Evolutionary conservation across 2,113 vertebrate genomes (phyloP).

Genomic region (Montifringilla adamsi): DNA sequence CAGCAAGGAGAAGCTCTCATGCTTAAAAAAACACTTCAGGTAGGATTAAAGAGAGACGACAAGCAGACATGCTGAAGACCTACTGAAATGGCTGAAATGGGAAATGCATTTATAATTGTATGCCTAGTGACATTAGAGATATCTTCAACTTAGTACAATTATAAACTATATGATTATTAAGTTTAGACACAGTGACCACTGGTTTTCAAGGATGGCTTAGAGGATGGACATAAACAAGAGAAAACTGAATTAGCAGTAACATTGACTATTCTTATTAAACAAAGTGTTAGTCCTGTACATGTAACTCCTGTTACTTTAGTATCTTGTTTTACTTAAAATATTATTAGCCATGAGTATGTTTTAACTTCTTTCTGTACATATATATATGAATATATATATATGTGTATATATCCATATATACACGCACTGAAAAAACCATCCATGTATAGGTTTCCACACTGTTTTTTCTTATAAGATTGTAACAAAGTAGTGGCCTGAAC

Average conservation of each 20-base stretch:
- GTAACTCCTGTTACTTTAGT: neutral
- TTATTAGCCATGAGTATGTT: neutral
- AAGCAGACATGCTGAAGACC: neutral
- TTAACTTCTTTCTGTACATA: neutral
- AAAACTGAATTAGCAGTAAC: neutral
- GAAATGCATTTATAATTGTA: neutral
- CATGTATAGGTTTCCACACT: neutral
- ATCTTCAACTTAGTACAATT: neutral
- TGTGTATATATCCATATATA: neutral
- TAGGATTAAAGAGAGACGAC: neutral
- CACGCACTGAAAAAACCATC: neutral
- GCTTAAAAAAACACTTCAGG: neutral
- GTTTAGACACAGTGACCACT: neutral
- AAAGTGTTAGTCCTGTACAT: neutral
- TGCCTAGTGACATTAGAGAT: neutral
- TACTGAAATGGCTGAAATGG: neutral
- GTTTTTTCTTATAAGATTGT: neutral
- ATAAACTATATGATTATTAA: neutral
- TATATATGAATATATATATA: too few relatives aligned
- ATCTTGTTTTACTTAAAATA: neutral
- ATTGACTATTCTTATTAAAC: neutral
- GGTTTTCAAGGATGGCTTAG: neutral
- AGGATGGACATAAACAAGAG: neutral
- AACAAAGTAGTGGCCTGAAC: neutral
- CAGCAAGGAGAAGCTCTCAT: neutral